Percentiles rank a stretch among this genome's conserved stretches.
These are phyloP conservation scores for Anthoscopus minutus DNA, from an alignment of 2,113 vertebrate species.

Conservation along the genomic window DNA sequence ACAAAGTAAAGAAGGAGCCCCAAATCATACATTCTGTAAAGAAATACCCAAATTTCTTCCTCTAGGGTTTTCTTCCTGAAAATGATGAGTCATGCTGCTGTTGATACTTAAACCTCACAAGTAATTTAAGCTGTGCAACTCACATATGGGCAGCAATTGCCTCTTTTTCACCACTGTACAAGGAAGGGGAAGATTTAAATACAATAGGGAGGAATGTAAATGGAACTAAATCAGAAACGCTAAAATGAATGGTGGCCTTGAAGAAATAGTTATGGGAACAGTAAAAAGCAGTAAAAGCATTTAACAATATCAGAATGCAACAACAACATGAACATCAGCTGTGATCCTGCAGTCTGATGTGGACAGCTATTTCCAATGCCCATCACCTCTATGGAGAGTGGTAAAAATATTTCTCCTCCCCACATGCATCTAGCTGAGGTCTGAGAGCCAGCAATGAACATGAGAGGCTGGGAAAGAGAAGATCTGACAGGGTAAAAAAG, in stretches of 20 bases:
- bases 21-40: background rate
- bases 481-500: background rate
- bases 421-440: accelerated
- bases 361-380: background rate
- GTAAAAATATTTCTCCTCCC: background rate
- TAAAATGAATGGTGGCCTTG: background rate
- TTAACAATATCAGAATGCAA: background rate
- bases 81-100: background rate
- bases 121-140: background rate
- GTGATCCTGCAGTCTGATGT: background rate
- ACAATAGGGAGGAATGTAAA: background rate
- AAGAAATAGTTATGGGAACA: background rate
- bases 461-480: background rate
- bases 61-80: background rate
- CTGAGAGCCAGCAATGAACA: background rate
- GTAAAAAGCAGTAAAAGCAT: background rate
- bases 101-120: background rate
- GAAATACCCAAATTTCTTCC: background rate
- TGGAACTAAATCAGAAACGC: background rate
- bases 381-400: background rate
- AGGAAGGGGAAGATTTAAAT: background rate
- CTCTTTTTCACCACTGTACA: background rate
- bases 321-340: accelerated
- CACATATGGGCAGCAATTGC: background rate
- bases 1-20: background rate